Conservation (phyloP, 2,888 invertebrate species). For the Anagyrus pseudococci region DNA sequence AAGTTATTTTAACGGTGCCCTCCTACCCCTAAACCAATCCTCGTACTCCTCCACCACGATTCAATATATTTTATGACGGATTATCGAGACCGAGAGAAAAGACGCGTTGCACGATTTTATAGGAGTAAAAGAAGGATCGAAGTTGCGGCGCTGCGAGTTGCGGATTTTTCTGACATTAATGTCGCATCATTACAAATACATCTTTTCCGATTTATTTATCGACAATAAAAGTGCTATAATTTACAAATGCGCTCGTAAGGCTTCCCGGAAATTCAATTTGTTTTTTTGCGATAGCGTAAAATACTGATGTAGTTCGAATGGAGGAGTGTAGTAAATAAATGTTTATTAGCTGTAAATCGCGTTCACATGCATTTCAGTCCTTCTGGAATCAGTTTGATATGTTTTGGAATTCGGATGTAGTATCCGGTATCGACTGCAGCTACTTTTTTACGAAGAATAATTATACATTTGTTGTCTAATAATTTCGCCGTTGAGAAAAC, state of each 20-base stretch:
- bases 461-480: too few relatives aligned
- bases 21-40: too few relatives aligned
- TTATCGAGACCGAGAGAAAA: slow-evolving; percentile 22
- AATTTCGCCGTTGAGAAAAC: too few relatives aligned
- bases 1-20: slow-evolving; percentile 28
- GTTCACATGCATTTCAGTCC: too few relatives aligned
- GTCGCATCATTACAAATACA: slow-evolving; percentile 29
- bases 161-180: slow-evolving; percentile 23
- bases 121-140: slow-evolving; percentile 25
- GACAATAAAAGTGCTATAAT: slow-evolving; percentile 22
- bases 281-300: too few relatives aligned
- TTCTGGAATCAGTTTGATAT: too few relatives aligned
- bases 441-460: too few relatives aligned
- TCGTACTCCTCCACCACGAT: slow-evolving; percentile 15
- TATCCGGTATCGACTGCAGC: too few relatives aligned
- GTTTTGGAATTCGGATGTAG: too few relatives aligned
- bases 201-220: slow-evolving; percentile 22
- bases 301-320: too few relatives aligned
- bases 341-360: too few relatives aligned
- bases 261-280: slow-evolving; percentile 22
- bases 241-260: slow-evolving; percentile 10
- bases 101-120: slow-evolving; percentile 21
- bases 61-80: slow-evolving; percentile 42
- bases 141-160: background rate
- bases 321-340: too few relatives aligned